phyloP scores from a whole-genome alignment of 1,140 invertebrate species.

The Calephelis nemesis region DNA sequence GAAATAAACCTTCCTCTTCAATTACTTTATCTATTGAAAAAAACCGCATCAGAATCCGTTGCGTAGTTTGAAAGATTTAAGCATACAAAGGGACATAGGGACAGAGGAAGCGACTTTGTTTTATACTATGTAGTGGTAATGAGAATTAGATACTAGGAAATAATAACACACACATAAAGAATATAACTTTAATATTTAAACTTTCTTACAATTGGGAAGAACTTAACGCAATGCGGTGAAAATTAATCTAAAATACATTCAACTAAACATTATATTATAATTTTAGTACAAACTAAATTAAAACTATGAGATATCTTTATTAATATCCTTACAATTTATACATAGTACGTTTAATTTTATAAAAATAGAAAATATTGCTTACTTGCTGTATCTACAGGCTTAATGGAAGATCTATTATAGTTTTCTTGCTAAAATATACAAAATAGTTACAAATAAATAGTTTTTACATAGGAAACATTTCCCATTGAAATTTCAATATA shows the following conservation, averaged over 20 bases:
- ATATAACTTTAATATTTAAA: constrained; percentile 76
- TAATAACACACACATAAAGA: constrained; percentile 43
- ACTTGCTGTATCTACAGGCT: constrained; percentile 63
- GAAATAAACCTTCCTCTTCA: too few species aligned
- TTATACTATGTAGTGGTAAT: too few species aligned
- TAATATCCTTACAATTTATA: constrained; percentile 69
- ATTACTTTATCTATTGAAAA: too few species aligned
- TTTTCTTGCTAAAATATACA: constrained; percentile 63
- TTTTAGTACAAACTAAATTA: constrained; percentile 63
- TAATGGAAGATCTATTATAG: constrained; percentile 62
- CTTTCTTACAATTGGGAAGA: constrained; percentile 75
- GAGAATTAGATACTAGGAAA: background rate
- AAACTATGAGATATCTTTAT: constrained; percentile 72
- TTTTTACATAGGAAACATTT: constrained; percentile 62
- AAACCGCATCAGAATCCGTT: too few species aligned
- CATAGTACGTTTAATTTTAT: constrained; percentile 52
- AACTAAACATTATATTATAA: constrained; percentile 32
- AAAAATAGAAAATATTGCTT: constrained; percentile 44
- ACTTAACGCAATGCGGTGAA: constrained; percentile 65
- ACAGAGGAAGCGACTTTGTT: too few species aligned
- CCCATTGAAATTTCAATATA: constrained; percentile 22
- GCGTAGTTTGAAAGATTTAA: too few species aligned
- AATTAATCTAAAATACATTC: constrained; percentile 34
- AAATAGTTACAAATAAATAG: constrained; percentile 76
- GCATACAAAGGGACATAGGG: too few species aligned